These are phyloP conservation scores for Onychomys arenicola DNA, from an alignment of 2,797 vertebrate genomes.

Conservation along the genomic window DNA sequence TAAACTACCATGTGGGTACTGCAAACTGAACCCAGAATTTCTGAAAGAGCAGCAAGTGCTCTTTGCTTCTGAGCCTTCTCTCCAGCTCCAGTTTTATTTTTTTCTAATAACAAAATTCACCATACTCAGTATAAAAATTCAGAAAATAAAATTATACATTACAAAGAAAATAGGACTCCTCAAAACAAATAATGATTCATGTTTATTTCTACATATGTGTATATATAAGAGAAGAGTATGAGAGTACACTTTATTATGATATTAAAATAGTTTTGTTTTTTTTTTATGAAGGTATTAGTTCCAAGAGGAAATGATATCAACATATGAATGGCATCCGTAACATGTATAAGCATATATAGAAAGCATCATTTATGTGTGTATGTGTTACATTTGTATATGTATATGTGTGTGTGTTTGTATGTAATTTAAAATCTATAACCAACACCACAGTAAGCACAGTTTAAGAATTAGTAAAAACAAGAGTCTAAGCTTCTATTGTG, in stretches of 20 bases:
- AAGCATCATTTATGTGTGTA: background rate
- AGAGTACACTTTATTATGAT: background rate
- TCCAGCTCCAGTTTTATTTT: background rate
- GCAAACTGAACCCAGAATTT: background rate
- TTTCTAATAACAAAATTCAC: background rate
- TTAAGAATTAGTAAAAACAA: background rate
- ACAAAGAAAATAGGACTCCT: background rate
- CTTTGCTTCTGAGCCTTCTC: background rate
- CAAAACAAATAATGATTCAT: background rate
- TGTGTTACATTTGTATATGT: too few species aligned
- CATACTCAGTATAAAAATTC: background rate
- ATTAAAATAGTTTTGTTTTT: background rate
- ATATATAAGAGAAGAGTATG: background rate
- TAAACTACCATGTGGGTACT: too few species aligned
- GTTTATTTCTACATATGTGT: background rate
- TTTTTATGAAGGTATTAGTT: conserved; percentile 20
- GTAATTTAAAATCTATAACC: background rate
- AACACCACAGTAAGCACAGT: background rate
- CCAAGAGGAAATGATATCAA: background rate
- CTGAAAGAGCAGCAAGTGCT: background rate
- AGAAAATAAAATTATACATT: background rate
- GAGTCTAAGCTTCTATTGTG: background rate
- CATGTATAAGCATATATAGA: too few species aligned
- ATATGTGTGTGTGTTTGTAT: background rate
- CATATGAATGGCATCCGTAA: background rate